Conservation (phyloP, 2,113 vertebrate genomes). For the Rhinoderma darwinii region DNA sequence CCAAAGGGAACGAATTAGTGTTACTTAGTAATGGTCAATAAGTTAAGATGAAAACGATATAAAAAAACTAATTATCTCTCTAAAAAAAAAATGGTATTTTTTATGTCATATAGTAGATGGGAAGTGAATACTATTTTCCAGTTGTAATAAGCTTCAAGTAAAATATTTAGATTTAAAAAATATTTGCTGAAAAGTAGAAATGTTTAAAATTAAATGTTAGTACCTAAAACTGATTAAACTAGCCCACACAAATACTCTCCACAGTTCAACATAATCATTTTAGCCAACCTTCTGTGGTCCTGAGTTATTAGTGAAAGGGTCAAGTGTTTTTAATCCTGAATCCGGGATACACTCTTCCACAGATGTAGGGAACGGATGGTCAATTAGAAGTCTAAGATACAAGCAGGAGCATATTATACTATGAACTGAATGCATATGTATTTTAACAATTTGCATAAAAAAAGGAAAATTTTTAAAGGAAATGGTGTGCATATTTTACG, state of each 20-base stretch:
- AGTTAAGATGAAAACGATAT: no score
- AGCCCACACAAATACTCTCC: background rate
- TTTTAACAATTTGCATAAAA: constrained; percentile 9
- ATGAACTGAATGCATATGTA: constrained; percentile 31
- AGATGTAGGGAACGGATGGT: background rate
- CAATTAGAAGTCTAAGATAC: background rate
- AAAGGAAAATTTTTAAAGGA: background rate
- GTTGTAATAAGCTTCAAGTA: no score
- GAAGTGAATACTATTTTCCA: no score
- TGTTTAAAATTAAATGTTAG: background rate
- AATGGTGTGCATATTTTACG: constrained; percentile 14
- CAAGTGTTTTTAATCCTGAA: background rate
- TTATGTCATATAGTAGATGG: no score
- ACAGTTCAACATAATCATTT: background rate
- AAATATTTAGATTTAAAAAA: no score
- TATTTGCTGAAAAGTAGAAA: background rate
- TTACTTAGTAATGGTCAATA: no score
- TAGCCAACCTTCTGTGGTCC: background rate
- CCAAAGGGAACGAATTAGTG: background rate
- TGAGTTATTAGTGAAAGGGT: background rate
- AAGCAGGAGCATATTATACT: background rate
- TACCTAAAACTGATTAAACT: background rate
- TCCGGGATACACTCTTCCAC: background rate
- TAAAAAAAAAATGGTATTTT: no score
- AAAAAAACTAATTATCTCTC: no score